Percentiles rank a stretch among this genome's conserved stretches.
Conservation (phyloP, 2,888 invertebrate species). For the Ernsta delagoae region DNA sequence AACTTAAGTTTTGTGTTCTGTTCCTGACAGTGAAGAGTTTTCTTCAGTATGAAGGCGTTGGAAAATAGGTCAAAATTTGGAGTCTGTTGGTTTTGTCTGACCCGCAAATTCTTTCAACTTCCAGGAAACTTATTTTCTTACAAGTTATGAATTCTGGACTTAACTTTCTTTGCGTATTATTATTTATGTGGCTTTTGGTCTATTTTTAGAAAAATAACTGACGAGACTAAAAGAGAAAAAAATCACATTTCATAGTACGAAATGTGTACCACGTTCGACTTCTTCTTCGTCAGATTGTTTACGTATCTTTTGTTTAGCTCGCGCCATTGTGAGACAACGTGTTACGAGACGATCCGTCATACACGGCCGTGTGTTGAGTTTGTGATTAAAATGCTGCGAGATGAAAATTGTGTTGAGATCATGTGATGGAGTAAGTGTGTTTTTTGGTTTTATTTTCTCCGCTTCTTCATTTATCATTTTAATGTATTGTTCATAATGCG, state of each 20-base stretch:
- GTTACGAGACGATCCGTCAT: slow-evolving; percentile 25
- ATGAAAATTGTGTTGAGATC: slow-evolving; percentile 21
- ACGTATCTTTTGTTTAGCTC: slow-evolving; percentile 26
- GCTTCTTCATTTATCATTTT: background rate
- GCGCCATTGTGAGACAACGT: slow-evolving; percentile 23
- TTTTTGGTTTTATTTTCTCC: background rate
- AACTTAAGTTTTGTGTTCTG: background rate
- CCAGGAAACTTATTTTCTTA: no score
- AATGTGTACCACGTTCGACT: background rate
- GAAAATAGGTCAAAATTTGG: no score
- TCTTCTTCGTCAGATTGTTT: slow-evolving; percentile 29
- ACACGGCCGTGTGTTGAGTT: slow-evolving; percentile 14
- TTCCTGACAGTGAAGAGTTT: background rate
- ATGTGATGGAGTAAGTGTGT: slow-evolving; percentile 5
- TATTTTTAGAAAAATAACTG: no score
- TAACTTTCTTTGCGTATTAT: no score
- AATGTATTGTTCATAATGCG: background rate
- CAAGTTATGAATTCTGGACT: no score
- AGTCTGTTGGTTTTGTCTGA: no score
- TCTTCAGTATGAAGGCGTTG: background rate
- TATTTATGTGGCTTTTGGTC: no score
- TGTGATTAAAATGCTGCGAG: slow-evolving; percentile 28
- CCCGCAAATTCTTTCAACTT: no score
- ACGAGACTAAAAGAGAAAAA: no score
- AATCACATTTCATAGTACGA: background rate